Evolutionary conservation across 2,797 vertebrate species (phyloP), one percentile per base, ranked within the genome.

Genomic region (Sebastes taczanowskii): DNA sequence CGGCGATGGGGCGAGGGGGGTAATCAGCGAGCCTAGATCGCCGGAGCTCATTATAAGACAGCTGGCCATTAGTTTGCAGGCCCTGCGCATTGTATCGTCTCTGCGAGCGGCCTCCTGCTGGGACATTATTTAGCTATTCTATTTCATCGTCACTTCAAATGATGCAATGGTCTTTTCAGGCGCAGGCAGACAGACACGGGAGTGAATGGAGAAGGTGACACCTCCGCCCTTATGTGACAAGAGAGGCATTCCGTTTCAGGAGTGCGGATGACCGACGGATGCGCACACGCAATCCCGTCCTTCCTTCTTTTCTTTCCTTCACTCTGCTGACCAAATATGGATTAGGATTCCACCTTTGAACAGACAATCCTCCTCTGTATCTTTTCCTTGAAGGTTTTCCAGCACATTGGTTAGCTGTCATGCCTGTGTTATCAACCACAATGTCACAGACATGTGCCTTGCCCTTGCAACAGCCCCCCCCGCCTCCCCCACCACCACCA

Each of bases 41-140:
- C 85, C 84, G 71, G 79, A 88, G 91, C 92, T 94, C 91, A 90
- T 95, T 95, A 95, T 84, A 88, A 90, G 93, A 94, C 94, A 93
- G 94, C 89, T 93, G 94, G 93, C 92, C 92, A 91, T 91, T 94
- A 93, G 91, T 92, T 93, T 91, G 81, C 77, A 76, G 88, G 81
- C 87, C 86, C 71, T 55, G 90, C 62, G 67, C 86, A 91, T 93
- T 93, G 92, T 92, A 92, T 92, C 88, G 80, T 90, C 92, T 88
- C 86, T 70, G 84, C 77, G 52, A 85, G 82, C 77, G 56, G 73
- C 89, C 86, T 91, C 94, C 94, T 91, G 93, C 94, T 95, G 94
- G 87, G 94, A 91, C 86, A 84, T 93, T 95, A 95, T 95, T 95
- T 94, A 95, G 89, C 90, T 83, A 95, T 95, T 95, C 94, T 87